Base-by-base conservation (phyloP, 1,140 invertebrate genomes). In the Eubasilissa regina region DNA sequence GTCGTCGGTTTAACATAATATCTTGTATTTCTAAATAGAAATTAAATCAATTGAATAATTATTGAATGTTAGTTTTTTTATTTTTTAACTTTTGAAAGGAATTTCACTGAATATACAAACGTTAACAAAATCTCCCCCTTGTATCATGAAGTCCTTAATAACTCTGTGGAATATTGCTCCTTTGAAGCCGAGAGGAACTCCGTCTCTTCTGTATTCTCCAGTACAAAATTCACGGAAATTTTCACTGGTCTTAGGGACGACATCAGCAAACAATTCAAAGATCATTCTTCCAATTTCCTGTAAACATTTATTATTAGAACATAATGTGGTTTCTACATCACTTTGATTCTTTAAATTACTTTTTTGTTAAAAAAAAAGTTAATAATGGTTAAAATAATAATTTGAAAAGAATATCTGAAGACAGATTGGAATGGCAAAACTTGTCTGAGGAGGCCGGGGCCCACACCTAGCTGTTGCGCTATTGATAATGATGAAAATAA, bases 191-290 rank as follows among this genome's bases (percentile, higher is more conserved):
- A 98, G 91, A 0, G 98, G 97, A n/a, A 99, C 96, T 21, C 96
- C 96, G 85, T 99, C 98, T 83, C 93, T 90, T 83, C 94, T 91
- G 80, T 92, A 94, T 90, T 99, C 98, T 25, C 99, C 99, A 0
- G 98, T 99, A 86, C 99, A 99, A 86, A 99, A 95, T 86, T 99
- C 96, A 81, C 98, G 93, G 85, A 99, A 99, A 89, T 99, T 99
- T 91, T 99, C 99, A 83, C 96, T 97, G 8, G 98, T 99, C 90
- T 96, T 97, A 12, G 99, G 98, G 8, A 98, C 97, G 45, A 97
- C 93, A 90, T 99, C 97, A 3, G 97, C 95, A 91, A 97, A 99
- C 7, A 99, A 88, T 89, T 99, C 98, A 88, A 99, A 96, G 82
- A 98, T 95, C 91, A 99, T 96, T 77, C 97, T 92, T 6, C 98